Evolutionary conservation across 2,113 vertebrate species (phyloP), one percentile per base, ranked within the genome.

Genomic region (Shinisaurus crocodilurus): DNA sequence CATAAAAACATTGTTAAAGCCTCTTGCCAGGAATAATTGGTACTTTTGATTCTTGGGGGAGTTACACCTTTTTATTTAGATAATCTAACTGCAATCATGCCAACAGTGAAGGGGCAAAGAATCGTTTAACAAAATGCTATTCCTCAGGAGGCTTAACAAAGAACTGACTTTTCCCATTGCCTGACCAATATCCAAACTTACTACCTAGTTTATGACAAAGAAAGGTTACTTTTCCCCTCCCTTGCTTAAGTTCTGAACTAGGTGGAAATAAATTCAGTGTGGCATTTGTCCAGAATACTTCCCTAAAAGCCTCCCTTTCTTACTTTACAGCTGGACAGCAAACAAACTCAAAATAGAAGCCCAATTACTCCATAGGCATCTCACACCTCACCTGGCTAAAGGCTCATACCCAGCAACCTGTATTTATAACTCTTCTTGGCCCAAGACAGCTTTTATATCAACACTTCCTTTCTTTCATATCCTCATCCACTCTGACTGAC

Each of bases 1-100:
- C 50, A 34, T 54, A 92, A 94, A 95, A 93, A 85, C 83, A 86
- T 94, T 5, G 92, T 69, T 90, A 93, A 92, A 94, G 12, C 27
- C 87, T 88, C 67, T 80, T 74, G 91, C 91, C 16, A 90, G 76
- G 90, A 92, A 91, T 88, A 93, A 95, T 63, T 93, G 72, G 79
- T 85, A 91, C 40, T 93, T 91, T 77, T 74, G 29, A 37, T 10
- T 80, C 6, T 91, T 81, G 91, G 45, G 80, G 65, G 63, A 92
- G n/a, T 92, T 57, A 63, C 0, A 0, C 2, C 43, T 94, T 95
- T 94, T 94, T 91, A 89, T 91, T 95, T 92, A 83, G 29, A 70
- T 45, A 89, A 80, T 75, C 86, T 9, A 82, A 91, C 89, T 29
- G 82, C 34, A 65, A 81, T 6, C 7, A 48, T 89, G 70, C 85